Conservation (phyloP, 2,888 invertebrate species). For the Sclerodermus sp. region DNA sequence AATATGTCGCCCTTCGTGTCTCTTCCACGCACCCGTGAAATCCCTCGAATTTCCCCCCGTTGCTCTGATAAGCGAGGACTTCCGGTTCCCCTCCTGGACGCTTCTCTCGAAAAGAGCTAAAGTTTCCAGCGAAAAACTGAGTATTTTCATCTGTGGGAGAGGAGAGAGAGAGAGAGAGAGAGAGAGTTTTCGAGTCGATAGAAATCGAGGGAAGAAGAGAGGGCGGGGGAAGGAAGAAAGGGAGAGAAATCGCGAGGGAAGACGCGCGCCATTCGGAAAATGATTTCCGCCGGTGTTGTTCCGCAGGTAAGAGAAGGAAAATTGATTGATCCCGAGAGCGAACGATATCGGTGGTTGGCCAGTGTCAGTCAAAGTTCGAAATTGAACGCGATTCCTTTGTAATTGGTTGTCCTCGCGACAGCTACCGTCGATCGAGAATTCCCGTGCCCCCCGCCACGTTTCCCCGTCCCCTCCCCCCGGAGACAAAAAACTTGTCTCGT, state of each 20-base stretch:
- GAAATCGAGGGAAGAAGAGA: constrained; percentile 1
- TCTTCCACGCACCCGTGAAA: too few species aligned
- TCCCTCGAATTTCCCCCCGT: constrained; percentile 13
- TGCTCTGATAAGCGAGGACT: constrained; percentile 27
- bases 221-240: too few species aligned
- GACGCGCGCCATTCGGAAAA: constrained; percentile 23
- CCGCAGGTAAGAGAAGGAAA: constrained; percentile 10
- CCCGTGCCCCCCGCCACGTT: not conserved
- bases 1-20: too few species aligned
- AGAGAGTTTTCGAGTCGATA: too few species aligned
- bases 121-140: too few species aligned
- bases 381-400: constrained; percentile 33
- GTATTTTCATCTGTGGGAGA: too few species aligned
- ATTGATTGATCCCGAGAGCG: not conserved
- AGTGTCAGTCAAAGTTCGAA: constrained; percentile 34
- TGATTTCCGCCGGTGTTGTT: constrained; percentile 20
- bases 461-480: too few species aligned
- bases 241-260: too few species aligned
- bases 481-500: too few species aligned
- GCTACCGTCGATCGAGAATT: not conserved
- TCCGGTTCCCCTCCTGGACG: too few species aligned
- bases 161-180: too few species aligned
- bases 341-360: constrained; percentile 29
- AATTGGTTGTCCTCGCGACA: constrained; percentile 19
- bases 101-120: too few species aligned